Evolutionary conservation across 1,140 invertebrate species (phyloP), one percentile per base, ranked within the genome.

Genomic region (Aphaenogaster rudis): DNA sequence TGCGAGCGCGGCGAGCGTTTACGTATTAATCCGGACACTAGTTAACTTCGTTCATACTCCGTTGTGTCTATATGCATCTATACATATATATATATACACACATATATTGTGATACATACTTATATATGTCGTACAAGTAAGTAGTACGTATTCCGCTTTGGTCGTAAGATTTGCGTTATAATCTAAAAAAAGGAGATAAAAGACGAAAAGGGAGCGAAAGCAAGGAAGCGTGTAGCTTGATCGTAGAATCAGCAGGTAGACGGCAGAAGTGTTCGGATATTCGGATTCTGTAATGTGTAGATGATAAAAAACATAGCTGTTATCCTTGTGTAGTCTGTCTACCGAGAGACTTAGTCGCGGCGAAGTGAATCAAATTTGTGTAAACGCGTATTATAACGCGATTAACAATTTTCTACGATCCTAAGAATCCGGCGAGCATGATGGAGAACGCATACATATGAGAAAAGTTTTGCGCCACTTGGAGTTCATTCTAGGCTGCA

Each of bases 61-160:
- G 39, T 82, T 72, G 52, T 28, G 42, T 72, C 50, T 71, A 57
- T 59, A 82, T 72, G n/a, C 39, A 42, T 54, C 39, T 59, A 82
- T 21, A 66, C 33, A 66, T 48, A 78, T 57, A 63, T 57, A 78
- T 57, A 78, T 21, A 63, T 45, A 59, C 15, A 54, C 28, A 63
- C 21, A 67, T 57, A 59, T 80, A 86, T 67, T 80, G 76, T 66
- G 84, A 86, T 66, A 86, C 39, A 52, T 76, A 79, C 36, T 57
- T 79, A 63, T 79, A 86, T 52, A 84, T 39, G 77, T 64, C 45
- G 21, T 52, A 72, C 52, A 39, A 82, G 42, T 72, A 72, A 82
- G 52, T 82, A 82, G 66, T 57, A 71, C 39, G 66, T 71, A 82
- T 59, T 59, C n/a, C 79, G 67, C 67, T 82, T 82, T 82, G 36